Evolutionary conservation across 2,888 invertebrate species (phyloP).

Genomic region (Eupelmus urozonus): DNA sequence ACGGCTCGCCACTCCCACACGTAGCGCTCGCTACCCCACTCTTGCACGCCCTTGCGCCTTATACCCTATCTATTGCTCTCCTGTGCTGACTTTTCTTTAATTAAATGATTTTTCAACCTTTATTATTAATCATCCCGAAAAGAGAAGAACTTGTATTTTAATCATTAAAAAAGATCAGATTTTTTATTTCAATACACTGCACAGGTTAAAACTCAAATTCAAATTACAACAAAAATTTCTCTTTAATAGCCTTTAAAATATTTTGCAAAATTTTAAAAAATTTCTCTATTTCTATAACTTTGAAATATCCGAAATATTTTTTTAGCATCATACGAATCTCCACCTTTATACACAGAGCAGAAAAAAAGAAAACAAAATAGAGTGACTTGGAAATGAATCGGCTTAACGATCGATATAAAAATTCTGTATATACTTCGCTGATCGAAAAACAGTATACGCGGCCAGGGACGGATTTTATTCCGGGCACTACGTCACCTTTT

Average conservation of each 20-base stretch:
- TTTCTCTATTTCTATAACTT: no score
- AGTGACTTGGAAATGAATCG: constrained; percentile 26
- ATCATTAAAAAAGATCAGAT: not conserved
- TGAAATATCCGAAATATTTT: no score
- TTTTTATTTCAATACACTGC: not conserved
- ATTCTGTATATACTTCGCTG: constrained; percentile 21
- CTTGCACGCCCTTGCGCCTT: not conserved
- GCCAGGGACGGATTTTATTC: constrained; percentile 20
- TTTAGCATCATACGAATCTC: no score
- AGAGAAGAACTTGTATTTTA: no score
- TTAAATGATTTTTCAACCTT: constrained; percentile 1
- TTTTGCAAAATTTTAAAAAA: no score
- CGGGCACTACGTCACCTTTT: constrained; percentile 22
- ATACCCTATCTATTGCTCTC: not conserved
- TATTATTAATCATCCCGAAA: not conserved
- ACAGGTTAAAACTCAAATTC: no score
- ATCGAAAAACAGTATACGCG: constrained; percentile 20
- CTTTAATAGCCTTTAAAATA: no score
- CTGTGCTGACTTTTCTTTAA: not conserved
- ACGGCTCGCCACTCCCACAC: not conserved
- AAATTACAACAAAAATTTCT: no score
- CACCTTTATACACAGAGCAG: not conserved
- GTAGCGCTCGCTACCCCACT: not conserved
- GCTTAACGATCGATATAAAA: constrained; percentile 41
- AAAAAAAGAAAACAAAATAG: constrained; percentile 5